phyloP scores from a whole-genome alignment of 2,888 invertebrate species.

The Tipula unca region DNA sequence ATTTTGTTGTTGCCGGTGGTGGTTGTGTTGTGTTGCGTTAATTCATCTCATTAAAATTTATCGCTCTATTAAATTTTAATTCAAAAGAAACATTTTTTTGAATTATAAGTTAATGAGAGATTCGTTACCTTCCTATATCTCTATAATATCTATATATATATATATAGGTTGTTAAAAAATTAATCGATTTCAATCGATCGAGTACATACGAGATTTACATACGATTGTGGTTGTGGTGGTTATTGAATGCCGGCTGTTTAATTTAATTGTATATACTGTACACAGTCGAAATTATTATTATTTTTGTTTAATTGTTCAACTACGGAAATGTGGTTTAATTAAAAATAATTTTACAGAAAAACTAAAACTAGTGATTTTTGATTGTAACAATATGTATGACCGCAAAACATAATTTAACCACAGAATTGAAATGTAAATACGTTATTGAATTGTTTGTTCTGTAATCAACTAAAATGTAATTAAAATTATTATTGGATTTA shows the following conservation, averaged over 20 bases:
- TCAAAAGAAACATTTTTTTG: background rate
- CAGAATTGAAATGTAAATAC: background rate
- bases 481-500: too few species aligned
- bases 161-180: background rate
- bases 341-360: background rate
- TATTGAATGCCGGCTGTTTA: background rate
- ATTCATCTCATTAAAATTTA: background rate
- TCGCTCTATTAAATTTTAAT: background rate
- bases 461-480: too few species aligned
- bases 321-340: background rate
- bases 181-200: background rate
- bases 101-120: background rate
- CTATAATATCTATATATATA: background rate
- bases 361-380: background rate
- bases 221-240: background rate
- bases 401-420: background rate
- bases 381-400: background rate
- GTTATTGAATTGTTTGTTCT: too few species aligned
- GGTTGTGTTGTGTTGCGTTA: background rate
- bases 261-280: background rate
- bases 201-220: background rate
- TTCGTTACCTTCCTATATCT: background rate
- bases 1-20: background rate
- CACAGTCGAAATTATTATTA: background rate
- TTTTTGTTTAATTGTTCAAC: background rate